Conservation (phyloP, 2,113 vertebrate genomes). For the Gymnobelideus leadbeateri region DNA sequence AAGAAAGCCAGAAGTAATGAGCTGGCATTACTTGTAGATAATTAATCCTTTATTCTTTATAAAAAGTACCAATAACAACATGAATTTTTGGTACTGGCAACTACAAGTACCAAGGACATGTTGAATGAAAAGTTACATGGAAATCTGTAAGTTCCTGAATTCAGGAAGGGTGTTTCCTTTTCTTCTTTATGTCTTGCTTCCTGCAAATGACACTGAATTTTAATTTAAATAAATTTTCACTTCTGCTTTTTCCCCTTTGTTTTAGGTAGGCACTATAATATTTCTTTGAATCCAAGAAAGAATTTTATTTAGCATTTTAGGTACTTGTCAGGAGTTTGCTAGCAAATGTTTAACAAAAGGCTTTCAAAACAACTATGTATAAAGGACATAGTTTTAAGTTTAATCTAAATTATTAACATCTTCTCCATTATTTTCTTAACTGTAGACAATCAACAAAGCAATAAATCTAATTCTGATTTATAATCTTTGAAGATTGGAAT, state of each 20-base stretch:
- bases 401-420: not conserved
- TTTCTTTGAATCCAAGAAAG: not conserved
- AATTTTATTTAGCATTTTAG: not conserved
- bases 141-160: not conserved
- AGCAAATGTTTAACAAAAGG: not conserved
- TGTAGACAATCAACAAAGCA: not conserved
- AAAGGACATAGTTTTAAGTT: not conserved
- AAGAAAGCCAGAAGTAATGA: constrained; percentile 25
- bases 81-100: not conserved
- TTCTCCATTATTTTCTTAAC: not conserved
- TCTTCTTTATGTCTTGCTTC: not conserved
- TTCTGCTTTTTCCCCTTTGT: not conserved
- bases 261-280: not conserved
- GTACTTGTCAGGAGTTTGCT: not conserved
- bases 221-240: not conserved
- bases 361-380: not conserved
- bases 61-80: constrained; percentile 17
- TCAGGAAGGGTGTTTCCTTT: not conserved
- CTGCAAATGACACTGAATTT: not conserved
- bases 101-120: not conserved
- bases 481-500: not conserved
- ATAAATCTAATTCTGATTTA: not conserved
- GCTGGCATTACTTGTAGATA: constrained; percentile 24
- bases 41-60: constrained; percentile 51
- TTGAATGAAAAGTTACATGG: not conserved